phyloP scores from a whole-genome alignment of 2,888 invertebrate genomes.

The Leptinotarsa tumamoca region DNA sequence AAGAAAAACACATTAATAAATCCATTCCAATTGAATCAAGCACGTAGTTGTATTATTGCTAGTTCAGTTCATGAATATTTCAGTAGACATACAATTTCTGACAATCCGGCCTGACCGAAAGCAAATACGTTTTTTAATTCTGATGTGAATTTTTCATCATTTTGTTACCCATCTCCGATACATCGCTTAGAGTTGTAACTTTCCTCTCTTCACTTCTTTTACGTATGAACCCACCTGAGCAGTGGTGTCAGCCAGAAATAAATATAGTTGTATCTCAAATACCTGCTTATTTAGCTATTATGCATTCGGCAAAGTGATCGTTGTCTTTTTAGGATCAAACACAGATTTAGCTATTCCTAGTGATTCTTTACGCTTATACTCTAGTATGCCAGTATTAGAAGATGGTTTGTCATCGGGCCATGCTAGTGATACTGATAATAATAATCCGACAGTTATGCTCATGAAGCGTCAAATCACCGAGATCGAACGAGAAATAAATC shows the following conservation, averaged over 20 bases:
- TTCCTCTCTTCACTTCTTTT: background rate
- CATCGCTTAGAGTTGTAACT: background rate
- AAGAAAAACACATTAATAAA: no score
- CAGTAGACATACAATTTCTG: no score
- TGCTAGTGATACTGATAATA: conserved; percentile 92
- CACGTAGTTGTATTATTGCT: no score
- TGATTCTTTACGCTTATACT: conserved; percentile 76
- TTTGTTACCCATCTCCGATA: no score
- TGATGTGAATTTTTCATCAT: no score
- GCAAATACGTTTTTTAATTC: no score
- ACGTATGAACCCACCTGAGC: background rate
- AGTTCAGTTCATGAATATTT: no score
- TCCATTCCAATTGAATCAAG: no score
- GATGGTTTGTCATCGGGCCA: conserved; percentile 95
- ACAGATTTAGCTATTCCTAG: conserved; percentile 73
- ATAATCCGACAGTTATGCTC: conserved; percentile 79
- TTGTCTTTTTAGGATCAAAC: conserved; percentile 65
- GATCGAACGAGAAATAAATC: conserved; percentile 77
- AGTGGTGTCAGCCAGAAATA: background rate
- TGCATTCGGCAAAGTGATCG: conserved; percentile 16
- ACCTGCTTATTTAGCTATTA: conserved; percentile 3
- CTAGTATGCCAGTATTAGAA: conserved; percentile 91
- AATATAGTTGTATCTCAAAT: background rate
- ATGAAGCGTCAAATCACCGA: conserved; percentile 80
- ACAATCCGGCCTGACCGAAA: no score